These are phyloP conservation scores for Cosmopolites sordidus DNA, from an alignment of 2,888 invertebrate species.

Conservation along the genomic window DNA sequence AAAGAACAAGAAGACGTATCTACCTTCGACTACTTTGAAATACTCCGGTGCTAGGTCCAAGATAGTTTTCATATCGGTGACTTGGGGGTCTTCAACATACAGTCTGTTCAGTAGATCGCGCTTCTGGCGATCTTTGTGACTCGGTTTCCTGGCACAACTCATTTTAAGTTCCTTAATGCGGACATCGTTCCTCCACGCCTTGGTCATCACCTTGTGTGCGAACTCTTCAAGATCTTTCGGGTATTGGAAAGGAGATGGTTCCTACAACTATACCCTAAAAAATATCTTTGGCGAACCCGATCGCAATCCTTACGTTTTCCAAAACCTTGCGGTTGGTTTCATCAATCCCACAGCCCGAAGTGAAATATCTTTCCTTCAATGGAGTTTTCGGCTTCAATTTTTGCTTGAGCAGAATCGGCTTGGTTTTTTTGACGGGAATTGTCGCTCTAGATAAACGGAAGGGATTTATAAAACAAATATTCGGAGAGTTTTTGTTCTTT, in stretches of 20 bases:
- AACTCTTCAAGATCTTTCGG: constrained; percentile 48
- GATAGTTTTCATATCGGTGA: constrained; percentile 53
- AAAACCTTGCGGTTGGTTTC: constrained; percentile 25
- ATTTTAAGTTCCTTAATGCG: constrained; percentile 38
- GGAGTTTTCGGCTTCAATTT: constrained; percentile 21
- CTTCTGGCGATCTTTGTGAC: constrained; percentile 40
- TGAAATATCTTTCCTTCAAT: constrained; percentile 28
- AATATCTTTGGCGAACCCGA: constrained; percentile 17
- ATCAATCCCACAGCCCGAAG: constrained; percentile 27
- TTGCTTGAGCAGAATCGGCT: constrained; percentile 4
- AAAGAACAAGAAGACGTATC: no score
- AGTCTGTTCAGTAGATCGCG: constrained; percentile 56
- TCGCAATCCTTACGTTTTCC: constrained; percentile 9
- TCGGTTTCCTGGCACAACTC: constrained; percentile 41
- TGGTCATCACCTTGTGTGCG: constrained; percentile 47
- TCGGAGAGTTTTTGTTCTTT: background rate
- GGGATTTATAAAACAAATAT: background rate
- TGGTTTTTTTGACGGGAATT: constrained; percentile 9
- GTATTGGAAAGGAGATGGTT: constrained; percentile 48
- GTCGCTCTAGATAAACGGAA: background rate
- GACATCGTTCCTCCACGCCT: constrained; percentile 41
- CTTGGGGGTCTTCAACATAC: constrained; percentile 54
- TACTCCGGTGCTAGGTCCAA: constrained; percentile 64
- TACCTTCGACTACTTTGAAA: constrained; percentile 57
- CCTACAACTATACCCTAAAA: constrained; percentile 33